phyloP scores from a whole-genome alignment of 2,888 invertebrate species.

The Pachydiplax longipennis region DNA sequence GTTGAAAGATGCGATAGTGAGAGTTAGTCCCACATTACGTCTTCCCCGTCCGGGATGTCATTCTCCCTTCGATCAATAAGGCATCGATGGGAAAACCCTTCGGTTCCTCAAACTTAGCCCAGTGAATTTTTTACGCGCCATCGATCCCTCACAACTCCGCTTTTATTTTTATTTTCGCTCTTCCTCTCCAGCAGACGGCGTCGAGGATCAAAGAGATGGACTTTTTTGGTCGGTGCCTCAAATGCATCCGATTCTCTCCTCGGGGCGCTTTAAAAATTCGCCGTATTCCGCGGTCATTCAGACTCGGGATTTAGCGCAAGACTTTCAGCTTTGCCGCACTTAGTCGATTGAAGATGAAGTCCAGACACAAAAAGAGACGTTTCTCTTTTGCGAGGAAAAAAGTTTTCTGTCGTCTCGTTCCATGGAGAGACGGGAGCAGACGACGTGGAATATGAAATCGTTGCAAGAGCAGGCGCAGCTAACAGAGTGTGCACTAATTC shows the following conservation, averaged over 20 bases:
- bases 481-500: too few species aligned
- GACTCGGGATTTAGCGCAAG: not conserved
- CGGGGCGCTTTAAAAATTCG: not conserved
- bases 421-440: too few species aligned
- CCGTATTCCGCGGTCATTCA: not conserved
- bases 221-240: not conserved
- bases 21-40: not conserved
- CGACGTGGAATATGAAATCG: too few species aligned
- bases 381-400: too few species aligned
- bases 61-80: not conserved
- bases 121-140: conserved; percentile 17
- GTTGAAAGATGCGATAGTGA: not conserved
- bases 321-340: not conserved
- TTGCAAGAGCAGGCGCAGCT: too few species aligned
- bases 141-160: not conserved
- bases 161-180: not conserved
- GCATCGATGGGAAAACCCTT: not conserved
- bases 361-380: too few species aligned
- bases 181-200: not conserved
- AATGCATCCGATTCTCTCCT: not conserved
- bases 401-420: too few species aligned
- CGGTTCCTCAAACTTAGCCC: not conserved
- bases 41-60: not conserved
- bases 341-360: not conserved
- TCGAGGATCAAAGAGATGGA: not conserved